Evolutionary conservation across 2,797 vertebrate genomes (phyloP), one percentile per base, ranked within the genome.

Genomic region (Neopelma chrysocephalum): DNA sequence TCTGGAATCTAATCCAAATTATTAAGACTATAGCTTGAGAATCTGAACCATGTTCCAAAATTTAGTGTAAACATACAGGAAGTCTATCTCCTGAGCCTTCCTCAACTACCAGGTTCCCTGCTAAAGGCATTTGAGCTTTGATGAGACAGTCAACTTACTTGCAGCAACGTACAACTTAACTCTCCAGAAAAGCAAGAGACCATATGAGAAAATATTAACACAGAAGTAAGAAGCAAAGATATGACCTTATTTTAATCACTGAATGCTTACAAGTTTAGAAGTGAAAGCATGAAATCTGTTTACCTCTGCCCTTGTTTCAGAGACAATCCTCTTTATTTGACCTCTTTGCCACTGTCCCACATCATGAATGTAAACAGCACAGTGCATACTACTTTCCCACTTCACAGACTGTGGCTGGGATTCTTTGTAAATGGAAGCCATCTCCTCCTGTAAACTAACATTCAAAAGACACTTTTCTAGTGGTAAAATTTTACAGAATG

Each of bases 261-360:
- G 7, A 78, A 89, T 1, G 2, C 23, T 73, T 56, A 42, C 6
- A 50, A 64, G 27, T 48, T 80, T 1, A 87, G 21, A 82, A 84
- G 66, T 11, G 5, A 0, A 82, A 71, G 20, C 31, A 47, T 13
- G 47, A 84, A 36, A 2, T 3, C 47, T 36, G 8, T 79, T 98
- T 98, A 99, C 99, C 98, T 99, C 98, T 77, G 96, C 98, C 14
- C 87, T 84, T 48, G 93, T 96, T 96, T 96, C 90, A 31, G 98
- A 98, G 26, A 98, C 84, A 92, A 98, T 93, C 51, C 73, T 98
- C 40, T 93, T 97, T 93, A 99, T 97, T 62, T 90, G 98, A 73
- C 98, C 99, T 97, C 99, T 98, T 76, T 97, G 98, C 99, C 99
- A 99, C 54, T 97, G 97, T 75, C 97, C 97, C 85, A 98, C 94